phyloP scores from a whole-genome alignment of 2,888 invertebrate species.

The Agonopterix heracliana region DNA sequence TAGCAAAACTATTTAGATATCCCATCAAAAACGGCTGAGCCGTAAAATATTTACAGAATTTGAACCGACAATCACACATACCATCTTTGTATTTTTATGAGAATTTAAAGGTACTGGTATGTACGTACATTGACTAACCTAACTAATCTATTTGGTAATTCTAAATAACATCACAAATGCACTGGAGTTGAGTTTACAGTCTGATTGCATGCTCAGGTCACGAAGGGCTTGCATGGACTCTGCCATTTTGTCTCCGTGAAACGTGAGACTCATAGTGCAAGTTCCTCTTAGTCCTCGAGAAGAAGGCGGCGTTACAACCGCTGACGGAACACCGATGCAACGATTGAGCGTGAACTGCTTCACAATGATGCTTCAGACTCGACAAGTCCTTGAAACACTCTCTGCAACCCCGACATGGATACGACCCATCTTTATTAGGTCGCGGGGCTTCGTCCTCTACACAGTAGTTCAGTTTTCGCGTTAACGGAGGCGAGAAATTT shows the following conservation, averaged over 20 bases:
- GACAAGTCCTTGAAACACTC: conserved; percentile 78
- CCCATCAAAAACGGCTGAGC: conserved; percentile 5
- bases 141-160: conserved; percentile 51
- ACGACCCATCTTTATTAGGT: conserved; percentile 79
- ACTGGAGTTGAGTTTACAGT: conserved; percentile 33
- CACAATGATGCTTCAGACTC: conserved; percentile 83
- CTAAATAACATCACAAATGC: conserved; percentile 66
- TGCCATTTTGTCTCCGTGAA: conserved; percentile 52
- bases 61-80: conserved; percentile 7
- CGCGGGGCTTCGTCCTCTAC: conserved; percentile 81
- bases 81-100: conserved; percentile 20
- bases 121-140: conserved; percentile 22
- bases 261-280: conserved; percentile 83
- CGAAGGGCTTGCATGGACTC: conserved; percentile 42
- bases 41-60: conserved; percentile 3
- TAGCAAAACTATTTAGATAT: not conserved
- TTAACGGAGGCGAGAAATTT: conserved; percentile 50
- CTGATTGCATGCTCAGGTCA: conserved; percentile 36
- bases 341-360: conserved; percentile 80
- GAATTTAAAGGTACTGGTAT: conserved; percentile 49
- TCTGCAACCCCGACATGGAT: conserved; percentile 83
- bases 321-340: conserved; percentile 85
- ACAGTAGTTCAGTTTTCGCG: conserved; percentile 73
- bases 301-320: conserved; percentile 87
- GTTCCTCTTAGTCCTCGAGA: conserved; percentile 86